Evolutionary conservation across 2,888 invertebrate genomes (phyloP), one percentile per base, ranked within the genome.

Genomic region (Hypselothyrea guttata): DNA sequence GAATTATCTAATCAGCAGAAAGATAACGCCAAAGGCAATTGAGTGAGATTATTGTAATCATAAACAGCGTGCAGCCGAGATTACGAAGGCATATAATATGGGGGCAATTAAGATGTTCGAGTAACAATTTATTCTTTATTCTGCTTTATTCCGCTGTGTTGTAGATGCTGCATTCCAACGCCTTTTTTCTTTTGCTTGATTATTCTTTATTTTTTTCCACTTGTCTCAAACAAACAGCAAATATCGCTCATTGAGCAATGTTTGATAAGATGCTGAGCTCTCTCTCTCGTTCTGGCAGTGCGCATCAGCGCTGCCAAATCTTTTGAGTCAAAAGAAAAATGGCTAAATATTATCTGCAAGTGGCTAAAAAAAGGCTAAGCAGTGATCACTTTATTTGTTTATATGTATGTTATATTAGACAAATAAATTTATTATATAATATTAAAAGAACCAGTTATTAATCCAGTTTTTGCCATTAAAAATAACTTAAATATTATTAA

Each of bases 1-100:
- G 55, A 66, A 70, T 71, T 70, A 70, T 71, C 67, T 70, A 70
- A 70, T 70, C 69, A 60, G 53, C 12, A 2, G 22, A 16, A 5
- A 55, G 58, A 59, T 70, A 55, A 59, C 48, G 48, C 56, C 45
- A 40, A 33, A 41, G 38, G 38, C 27, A 51, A 54, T 38, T 42
- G 30, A 49, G 22, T 22, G 22, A 22, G 22, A 22, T 2, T n/a
- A 15, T 40, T 54, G 30, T 53, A 56, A 67, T 62, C 49, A 46
- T 22, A 60, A 47, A 40, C 31, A 34, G 27, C 12, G 13, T 16
- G 8, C 12, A 12, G 28, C 13, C 4, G 7, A 45, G 51, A 45
- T 35, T 40, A 49, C 48, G 33, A 35, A 35, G 35, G 45, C 13
- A 34, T 13, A 31, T 15, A 28, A 3, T 35, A 31, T 9, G 8